Percentiles rank a stretch among this genome's conserved stretches.
Evolutionary conservation across 2,888 invertebrate species (phyloP).

Genomic region (Apomyelois bistriatella): DNA sequence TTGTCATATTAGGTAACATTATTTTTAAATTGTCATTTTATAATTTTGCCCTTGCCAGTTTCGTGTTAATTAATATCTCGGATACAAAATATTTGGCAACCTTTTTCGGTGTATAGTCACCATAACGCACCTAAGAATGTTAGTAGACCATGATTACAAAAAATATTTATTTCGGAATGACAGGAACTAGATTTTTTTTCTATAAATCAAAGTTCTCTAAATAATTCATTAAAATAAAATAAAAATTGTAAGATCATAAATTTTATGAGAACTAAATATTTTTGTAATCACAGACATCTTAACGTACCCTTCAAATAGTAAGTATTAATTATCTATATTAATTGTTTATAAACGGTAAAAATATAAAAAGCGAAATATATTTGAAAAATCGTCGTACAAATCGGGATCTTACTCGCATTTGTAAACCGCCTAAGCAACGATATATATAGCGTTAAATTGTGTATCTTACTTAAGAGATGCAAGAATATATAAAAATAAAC

Average conservation of each 20-base stretch:
- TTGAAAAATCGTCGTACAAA: background rate
- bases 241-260: background rate
- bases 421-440: no score
- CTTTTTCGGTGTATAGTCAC: conserved; percentile 9
- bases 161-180: background rate
- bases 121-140: background rate
- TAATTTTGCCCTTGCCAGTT: conserved; percentile 4
- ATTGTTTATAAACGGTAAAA: conserved; percentile 15
- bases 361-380: conserved; percentile 5
- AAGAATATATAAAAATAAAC: no score
- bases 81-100: conserved; percentile 13
- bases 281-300: conserved; percentile 10
- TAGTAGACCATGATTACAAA: conserved; percentile 6
- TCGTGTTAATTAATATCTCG: background rate
- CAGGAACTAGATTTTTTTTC: background rate
- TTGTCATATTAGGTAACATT: no score
- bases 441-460: no score
- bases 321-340: conserved; percentile 11
- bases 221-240: no score
- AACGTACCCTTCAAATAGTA: conserved; percentile 12
- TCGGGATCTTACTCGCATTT: background rate
- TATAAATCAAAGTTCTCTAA: no score
- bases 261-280: background rate
- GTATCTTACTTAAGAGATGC: no score
- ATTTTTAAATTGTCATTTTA: no score